Conservation (phyloP, 1,140 invertebrate genomes). For the Centruroides vittatus region DNA sequence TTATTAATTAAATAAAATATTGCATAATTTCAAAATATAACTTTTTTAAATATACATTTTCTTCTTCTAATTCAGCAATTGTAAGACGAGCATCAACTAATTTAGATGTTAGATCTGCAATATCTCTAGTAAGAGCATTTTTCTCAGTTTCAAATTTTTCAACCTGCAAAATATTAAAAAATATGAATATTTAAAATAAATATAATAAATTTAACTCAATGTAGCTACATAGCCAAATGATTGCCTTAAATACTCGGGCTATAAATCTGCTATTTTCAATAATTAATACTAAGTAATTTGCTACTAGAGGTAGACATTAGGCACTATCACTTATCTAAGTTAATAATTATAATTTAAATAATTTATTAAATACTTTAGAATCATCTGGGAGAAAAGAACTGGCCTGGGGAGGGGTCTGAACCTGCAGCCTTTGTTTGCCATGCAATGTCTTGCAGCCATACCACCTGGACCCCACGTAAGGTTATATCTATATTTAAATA, state of each 20-base stretch:
- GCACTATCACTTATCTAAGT: no score
- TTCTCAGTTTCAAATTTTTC: conserved; percentile 87
- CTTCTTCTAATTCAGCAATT: conserved; percentile 70
- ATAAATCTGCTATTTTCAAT: no score
- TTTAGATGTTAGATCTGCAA: conserved; percentile 68
- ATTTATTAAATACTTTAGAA: no score
- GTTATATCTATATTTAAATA: not conserved
- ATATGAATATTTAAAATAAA: not conserved
- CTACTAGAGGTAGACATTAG: no score
- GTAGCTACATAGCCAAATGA: no score
- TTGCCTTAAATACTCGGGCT: no score
- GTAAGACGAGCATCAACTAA: conserved; percentile 75
- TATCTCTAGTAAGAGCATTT: conserved; percentile 66
- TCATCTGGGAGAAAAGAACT: no score
- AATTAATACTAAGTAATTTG: no score
- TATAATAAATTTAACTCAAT: not conserved
- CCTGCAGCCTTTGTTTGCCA: not conserved
- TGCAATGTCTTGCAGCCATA: not conserved
- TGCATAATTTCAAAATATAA: no score
- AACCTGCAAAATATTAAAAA: conserved; percentile 25
- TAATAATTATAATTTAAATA: no score
- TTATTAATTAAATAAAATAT: no score
- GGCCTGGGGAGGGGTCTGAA: not conserved
- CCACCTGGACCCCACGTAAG: not conserved
- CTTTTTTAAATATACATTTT: conserved; percentile 57